These are phyloP conservation scores for Malurus alboscapulatus DNA, from an alignment of 2,113 vertebrate genomes.

Conservation along the genomic window DNA sequence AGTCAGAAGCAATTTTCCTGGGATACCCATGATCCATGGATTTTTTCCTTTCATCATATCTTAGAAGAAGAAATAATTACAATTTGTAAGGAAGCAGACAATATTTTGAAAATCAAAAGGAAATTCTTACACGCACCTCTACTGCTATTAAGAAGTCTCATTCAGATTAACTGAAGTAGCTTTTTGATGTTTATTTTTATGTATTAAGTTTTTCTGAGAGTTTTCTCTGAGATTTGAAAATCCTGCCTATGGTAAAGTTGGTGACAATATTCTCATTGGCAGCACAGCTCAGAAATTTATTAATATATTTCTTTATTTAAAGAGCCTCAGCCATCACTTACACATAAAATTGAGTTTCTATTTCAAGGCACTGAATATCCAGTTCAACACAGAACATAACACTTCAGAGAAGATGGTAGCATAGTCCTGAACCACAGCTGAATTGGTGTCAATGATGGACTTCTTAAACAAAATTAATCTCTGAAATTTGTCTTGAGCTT, in stretches of 20 bases:
- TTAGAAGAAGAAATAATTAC: constrained; percentile 40
- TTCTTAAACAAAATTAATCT: background rate
- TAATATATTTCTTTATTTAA: background rate
- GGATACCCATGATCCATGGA: constrained; percentile 81
- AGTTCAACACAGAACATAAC: background rate
- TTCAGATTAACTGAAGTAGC: background rate
- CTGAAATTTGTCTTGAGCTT: background rate
- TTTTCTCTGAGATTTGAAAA: background rate
- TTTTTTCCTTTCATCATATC: constrained; percentile 79
- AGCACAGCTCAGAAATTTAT: background rate
- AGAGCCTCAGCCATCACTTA: background rate
- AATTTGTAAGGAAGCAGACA: background rate
- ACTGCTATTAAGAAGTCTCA: background rate
- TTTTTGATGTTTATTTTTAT: background rate
- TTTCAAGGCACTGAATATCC: background rate
- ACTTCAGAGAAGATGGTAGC: background rate
- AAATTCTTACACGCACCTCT: background rate
- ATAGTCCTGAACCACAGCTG: background rate
- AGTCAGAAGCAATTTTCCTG: constrained; percentile 63
- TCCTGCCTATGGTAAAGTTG: background rate
- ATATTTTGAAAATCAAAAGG: background rate
- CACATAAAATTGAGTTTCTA: background rate
- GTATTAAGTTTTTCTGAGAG: background rate
- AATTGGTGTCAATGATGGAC: background rate
- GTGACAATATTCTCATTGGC: background rate